A percentile compares a stretch with the other conserved stretches of the same genome.
These are phyloP conservation scores for Cercopithecus mona DNA, from an alignment of 2,113 vertebrate genomes.

Conservation along the genomic window DNA sequence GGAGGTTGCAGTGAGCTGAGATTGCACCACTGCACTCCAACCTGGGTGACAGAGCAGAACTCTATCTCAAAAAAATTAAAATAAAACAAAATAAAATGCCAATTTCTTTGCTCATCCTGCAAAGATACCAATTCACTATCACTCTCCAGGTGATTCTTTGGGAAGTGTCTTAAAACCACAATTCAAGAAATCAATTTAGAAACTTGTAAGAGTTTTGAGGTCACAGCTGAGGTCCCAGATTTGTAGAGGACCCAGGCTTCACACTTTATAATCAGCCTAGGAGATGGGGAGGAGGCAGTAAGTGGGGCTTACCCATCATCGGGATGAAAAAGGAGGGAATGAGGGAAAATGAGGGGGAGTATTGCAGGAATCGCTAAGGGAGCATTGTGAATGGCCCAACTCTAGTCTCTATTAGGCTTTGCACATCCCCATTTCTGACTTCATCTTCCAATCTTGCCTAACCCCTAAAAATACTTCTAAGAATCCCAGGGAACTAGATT, in stretches of 20 bases:
- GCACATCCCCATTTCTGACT: not conserved
- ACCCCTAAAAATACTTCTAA: not conserved
- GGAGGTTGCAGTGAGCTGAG: not conserved
- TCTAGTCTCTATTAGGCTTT: not conserved
- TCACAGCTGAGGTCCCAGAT: not conserved
- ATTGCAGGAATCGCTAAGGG: not conserved
- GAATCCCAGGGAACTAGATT: not conserved
- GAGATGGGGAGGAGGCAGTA: not conserved
- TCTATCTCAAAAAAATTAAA: not conserved
- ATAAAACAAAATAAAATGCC: not conserved
- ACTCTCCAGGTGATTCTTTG: not conserved
- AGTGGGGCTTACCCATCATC: not conserved
- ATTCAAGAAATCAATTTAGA: not conserved
- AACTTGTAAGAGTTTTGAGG: not conserved
- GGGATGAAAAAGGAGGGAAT: not conserved
- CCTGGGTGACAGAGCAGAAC: not conserved
- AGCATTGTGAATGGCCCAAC: not conserved
- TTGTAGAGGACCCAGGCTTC: not conserved
- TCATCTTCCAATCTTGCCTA: not conserved
- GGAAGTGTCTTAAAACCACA: not conserved
- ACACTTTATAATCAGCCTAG: not conserved
- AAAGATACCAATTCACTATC: not conserved
- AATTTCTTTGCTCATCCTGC: not conserved
- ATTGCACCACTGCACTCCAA: not conserved
- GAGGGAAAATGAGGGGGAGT: too few relatives aligned